A percentile compares a stretch with the other conserved stretches of the same genome.
Evolutionary conservation across 2,797 vertebrate genomes (phyloP).

Genomic region (Meda fulgida): DNA sequence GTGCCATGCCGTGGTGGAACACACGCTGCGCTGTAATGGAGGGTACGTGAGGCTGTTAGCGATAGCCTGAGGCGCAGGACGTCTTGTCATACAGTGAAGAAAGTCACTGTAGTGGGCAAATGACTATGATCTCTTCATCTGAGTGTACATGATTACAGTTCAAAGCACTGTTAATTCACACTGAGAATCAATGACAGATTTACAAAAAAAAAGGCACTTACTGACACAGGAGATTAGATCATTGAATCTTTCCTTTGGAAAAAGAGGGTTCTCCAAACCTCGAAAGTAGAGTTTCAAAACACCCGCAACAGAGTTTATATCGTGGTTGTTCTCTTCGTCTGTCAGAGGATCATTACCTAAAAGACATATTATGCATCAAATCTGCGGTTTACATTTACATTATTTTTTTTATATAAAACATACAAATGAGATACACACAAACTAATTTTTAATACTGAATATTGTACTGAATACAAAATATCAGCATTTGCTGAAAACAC

Average conservation of each 20-base stretch:
- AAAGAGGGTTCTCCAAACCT: conserved; percentile 96
- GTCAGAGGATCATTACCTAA: conserved; percentile 96
- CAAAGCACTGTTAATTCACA: conserved; percentile 39
- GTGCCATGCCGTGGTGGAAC: conserved; percentile 38
- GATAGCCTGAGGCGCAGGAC: conserved; percentile 33
- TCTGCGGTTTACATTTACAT: not conserved
- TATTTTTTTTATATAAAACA: not conserved
- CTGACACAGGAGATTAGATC: conserved; percentile 96
- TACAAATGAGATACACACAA: not conserved
- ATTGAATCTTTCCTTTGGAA: conserved; percentile 98
- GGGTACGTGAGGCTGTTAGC: conserved; percentile 30
- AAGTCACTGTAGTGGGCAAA: conserved; percentile 37
- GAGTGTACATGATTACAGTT: conserved; percentile 30
- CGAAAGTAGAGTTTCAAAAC: conserved; percentile 98
- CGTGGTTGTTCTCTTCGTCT: conserved; percentile 97
- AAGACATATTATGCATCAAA: conserved; percentile 31
- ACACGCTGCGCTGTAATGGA: conserved; percentile 48
- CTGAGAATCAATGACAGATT: conserved; percentile 42
- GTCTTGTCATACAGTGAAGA: conserved; percentile 39
- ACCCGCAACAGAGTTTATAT: conserved; percentile 98
- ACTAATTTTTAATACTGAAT: not conserved
- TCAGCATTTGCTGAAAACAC: not conserved
- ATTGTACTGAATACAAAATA: not conserved
- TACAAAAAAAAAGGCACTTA: conserved; percentile 78
- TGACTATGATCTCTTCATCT: conserved; percentile 42